Percentiles rank a stretch among this genome's conserved stretches.
Evolutionary conservation across 1,140 invertebrate species (phyloP).

Genomic region (Condylostylus longicornis): DNA sequence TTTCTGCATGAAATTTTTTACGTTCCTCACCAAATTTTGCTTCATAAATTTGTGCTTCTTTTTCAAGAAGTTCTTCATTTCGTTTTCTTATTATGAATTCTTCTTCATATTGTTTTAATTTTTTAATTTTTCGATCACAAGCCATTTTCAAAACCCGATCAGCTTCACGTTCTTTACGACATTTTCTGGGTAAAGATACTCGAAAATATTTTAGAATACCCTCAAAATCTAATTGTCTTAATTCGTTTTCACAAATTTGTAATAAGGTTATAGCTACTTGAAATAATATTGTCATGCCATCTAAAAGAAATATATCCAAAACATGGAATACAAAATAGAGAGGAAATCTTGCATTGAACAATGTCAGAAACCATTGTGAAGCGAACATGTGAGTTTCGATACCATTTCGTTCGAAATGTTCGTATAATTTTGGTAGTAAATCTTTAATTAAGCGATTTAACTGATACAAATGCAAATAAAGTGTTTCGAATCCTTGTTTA

Average conservation of each 20-base stretch:
- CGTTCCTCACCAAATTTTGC: conserved; percentile 57
- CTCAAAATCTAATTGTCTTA: conserved; percentile 94
- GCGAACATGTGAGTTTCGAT: conserved; percentile 99
- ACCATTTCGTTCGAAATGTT: conserved; percentile 80
- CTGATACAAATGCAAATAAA: conserved; percentile 91
- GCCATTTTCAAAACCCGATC: conserved; percentile 79
- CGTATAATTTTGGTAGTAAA: conserved; percentile 74
- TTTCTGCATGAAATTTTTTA: conserved; percentile 60
- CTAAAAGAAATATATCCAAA: conserved; percentile 85
- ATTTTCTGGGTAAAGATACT: conserved; percentile 91
- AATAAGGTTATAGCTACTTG: conserved; percentile 89
- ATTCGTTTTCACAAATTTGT: conserved; percentile 80
- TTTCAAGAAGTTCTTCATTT: conserved; percentile 61
- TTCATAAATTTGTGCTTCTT: conserved; percentile 41
- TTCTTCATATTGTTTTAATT: conserved; percentile 89
- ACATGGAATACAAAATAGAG: conserved; percentile 95
- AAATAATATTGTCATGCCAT: conserved; percentile 89
- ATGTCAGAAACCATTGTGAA: conserved; percentile 97
- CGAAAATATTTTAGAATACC: conserved; percentile 87
- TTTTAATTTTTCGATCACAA: conserved; percentile 82
- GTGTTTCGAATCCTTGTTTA: conserved; percentile 89
- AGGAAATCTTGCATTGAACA: conserved; percentile 97
- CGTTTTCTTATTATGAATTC: conserved; percentile 72
- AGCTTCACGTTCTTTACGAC: conserved; percentile 77
- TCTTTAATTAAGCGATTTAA: conserved; percentile 81